Percentiles rank a stretch among this genome's conserved stretches.
Conservation (phyloP, 1,140 invertebrate genomes). For the Copidosoma floridanum region DNA sequence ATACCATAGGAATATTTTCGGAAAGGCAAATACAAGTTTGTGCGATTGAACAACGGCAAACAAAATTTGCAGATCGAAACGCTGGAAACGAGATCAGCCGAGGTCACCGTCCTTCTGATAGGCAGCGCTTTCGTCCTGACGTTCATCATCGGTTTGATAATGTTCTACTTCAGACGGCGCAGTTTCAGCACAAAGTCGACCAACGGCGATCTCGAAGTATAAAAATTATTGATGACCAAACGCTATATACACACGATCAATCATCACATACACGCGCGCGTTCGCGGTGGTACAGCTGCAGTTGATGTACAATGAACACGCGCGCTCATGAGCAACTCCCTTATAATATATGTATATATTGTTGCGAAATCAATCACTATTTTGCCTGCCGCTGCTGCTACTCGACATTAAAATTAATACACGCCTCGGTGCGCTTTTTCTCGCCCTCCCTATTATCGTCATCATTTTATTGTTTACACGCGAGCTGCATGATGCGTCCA, state of each 20-base stretch:
- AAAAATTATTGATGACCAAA: no score
- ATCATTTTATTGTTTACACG: no score
- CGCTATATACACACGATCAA: no score
- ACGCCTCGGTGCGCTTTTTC: no score
- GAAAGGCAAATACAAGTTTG: background rate
- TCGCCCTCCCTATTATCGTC: no score
- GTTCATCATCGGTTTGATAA: slow-evolving; percentile 37
- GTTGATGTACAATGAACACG: no score
- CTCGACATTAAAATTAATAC: background rate
- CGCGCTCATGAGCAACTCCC: no score
- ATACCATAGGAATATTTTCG: background rate
- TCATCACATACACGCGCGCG: no score
- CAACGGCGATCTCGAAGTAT: slow-evolving; percentile 28
- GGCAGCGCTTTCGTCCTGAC: slow-evolving; percentile 41
- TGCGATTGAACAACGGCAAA: background rate
- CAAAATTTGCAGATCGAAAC: slow-evolving; percentile 40
- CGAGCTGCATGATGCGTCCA: no score
- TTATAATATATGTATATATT: no score
- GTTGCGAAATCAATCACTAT: background rate
- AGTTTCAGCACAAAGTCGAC: slow-evolving; percentile 40
- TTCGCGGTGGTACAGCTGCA: background rate
- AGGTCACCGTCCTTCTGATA: slow-evolving; percentile 46
- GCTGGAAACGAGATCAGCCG: slow-evolving; percentile 42
- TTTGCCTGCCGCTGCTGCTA: background rate
- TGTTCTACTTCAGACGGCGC: slow-evolving; percentile 40